A percentile compares a stretch with the other conserved stretches of the same genome.
phyloP scores from a whole-genome alignment of 2,113 vertebrate species.

The Stomatorhinus ivindoensis region DNA sequence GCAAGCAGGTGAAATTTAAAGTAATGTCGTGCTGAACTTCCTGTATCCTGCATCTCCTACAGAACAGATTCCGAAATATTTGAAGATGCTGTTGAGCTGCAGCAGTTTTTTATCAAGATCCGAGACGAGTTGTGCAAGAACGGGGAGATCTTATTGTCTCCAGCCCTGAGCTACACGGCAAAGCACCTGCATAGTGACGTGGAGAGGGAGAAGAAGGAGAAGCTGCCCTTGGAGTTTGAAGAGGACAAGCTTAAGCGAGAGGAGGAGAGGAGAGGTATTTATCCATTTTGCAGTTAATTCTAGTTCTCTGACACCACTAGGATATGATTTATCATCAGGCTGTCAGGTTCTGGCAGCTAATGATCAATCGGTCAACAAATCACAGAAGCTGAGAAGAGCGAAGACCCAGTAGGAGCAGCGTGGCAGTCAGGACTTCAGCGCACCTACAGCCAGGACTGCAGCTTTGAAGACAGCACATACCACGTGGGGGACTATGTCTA shows the following conservation, averaged over 20 bases:
- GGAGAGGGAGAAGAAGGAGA: conserved; percentile 95
- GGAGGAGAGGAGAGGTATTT: conserved; percentile 76
- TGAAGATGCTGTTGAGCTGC: conserved; percentile 90
- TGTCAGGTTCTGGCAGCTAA: neutral
- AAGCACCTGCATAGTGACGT: conserved; percentile 90
- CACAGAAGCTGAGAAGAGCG: conserved; percentile 74
- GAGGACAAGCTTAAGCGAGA: conserved; percentile 87
- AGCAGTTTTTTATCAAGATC: conserved; percentile 96
- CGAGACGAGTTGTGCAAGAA: conserved; percentile 97
- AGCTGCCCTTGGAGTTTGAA: conserved; percentile 90
- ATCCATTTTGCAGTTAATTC: neutral
- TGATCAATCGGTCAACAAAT: neutral
- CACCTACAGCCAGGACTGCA: conserved; percentile 85
- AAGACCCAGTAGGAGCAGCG: conserved; percentile 63
- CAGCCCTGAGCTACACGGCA: conserved; percentile 84
- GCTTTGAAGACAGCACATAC: conserved; percentile 89
- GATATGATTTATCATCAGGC: neutral
- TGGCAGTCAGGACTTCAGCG: conserved; percentile 71
- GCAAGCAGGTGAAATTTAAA: neutral
- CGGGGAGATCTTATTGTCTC: conserved; percentile 86
- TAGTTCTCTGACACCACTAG: neutral
- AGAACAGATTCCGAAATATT: conserved; percentile 98
- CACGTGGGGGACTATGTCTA: conserved; percentile 92
- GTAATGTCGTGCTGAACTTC: neutral
- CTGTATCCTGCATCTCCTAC: conserved; percentile 11